Conservation (phyloP, 2,113 vertebrate genomes). For the Microcebus griseorufus region DNA sequence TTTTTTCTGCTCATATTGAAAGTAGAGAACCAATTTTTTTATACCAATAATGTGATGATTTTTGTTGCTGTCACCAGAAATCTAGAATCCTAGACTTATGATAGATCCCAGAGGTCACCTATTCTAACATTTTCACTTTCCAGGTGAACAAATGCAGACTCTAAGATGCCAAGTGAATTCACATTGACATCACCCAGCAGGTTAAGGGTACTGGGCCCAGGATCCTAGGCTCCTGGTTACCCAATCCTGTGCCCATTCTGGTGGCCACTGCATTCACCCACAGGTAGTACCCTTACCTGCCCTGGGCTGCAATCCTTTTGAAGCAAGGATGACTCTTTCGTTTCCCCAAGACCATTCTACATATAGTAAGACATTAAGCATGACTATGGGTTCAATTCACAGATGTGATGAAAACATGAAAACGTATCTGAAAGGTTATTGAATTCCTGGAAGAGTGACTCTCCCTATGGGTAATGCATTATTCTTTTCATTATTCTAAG, state of each 20-base stretch:
- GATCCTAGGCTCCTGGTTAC: background rate
- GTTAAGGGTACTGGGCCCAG: background rate
- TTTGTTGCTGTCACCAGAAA: background rate
- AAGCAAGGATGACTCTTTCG: background rate
- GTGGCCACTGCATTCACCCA: background rate
- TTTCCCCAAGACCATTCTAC: background rate
- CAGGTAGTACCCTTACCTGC: background rate
- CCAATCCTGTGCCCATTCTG: background rate
- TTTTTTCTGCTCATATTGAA: background rate
- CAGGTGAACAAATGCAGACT: background rate
- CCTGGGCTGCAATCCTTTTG: background rate
- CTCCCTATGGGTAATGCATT: background rate
- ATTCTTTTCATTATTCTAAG: slow-evolving; percentile 33
- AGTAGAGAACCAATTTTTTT: background rate
- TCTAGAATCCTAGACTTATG: background rate
- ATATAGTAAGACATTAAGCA: background rate
- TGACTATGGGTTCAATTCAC: background rate
- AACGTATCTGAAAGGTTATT: background rate
- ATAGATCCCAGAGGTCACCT: background rate
- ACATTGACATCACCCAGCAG: background rate
- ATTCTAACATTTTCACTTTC: background rate
- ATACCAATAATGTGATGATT: background rate
- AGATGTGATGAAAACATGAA: background rate
- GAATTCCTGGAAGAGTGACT: background rate
- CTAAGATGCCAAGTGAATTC: background rate